Conservation (phyloP, 1,140 invertebrate genomes). For the Hypothenemus hampei region DNA sequence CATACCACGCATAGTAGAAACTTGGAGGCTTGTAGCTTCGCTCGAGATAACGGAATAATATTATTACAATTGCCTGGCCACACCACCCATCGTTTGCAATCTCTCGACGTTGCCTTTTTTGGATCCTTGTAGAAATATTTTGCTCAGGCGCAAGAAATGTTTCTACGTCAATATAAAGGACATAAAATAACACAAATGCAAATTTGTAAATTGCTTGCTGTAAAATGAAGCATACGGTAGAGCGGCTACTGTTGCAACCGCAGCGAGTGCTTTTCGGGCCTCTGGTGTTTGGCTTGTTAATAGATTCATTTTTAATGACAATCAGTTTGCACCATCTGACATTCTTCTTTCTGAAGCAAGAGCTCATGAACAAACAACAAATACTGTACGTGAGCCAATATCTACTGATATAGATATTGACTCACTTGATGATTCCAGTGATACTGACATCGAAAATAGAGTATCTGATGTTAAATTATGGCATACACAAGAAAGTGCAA, state of each 20-base stretch:
- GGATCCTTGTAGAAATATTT: slow-evolving; percentile 35
- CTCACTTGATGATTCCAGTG: no score
- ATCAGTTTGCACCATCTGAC: neutral
- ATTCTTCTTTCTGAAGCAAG: no score
- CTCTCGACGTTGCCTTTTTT: slow-evolving; percentile 44
- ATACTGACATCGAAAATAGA: no score
- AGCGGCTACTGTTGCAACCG: neutral
- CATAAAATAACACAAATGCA: neutral
- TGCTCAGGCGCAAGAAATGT: slow-evolving; percentile 19
- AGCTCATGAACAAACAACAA: no score
- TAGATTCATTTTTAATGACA: neutral
- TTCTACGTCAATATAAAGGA: slow-evolving; percentile 2
- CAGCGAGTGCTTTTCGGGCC: neutral
- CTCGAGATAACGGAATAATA: slow-evolving; percentile 25
- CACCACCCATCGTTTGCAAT: slow-evolving; percentile 38
- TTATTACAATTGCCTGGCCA: slow-evolving; percentile 28
- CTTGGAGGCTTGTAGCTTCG: slow-evolving; percentile 21
- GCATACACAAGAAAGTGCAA: no score
- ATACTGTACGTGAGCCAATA: no score
- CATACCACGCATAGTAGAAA: slow-evolving; percentile 33
- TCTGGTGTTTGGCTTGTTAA: neutral
- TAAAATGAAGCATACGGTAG: neutral
- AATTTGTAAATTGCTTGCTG: neutral
- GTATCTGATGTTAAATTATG: no score
- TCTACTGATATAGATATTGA: no score